These are phyloP conservation scores for Agrilus planipennis DNA, from an alignment of 1,140 invertebrate genomes.

Conservation along the genomic window DNA sequence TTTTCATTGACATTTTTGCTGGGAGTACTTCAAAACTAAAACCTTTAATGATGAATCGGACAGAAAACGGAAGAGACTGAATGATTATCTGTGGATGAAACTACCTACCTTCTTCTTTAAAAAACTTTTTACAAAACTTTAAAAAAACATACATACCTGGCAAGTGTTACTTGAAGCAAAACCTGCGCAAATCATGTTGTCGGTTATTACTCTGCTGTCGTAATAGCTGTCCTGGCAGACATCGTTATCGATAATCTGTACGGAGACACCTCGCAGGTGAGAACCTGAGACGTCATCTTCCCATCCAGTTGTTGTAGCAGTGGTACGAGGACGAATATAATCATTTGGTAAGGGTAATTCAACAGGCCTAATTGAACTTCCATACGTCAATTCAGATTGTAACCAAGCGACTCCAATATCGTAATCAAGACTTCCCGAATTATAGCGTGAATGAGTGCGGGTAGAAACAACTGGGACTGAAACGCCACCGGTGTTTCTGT, in stretches of 20 bases:
- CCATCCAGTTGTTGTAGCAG: slow-evolving; percentile 20
- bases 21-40: no score
- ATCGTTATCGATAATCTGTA: slow-evolving; percentile 21
- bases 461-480: slow-evolving; percentile 22
- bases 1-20: no score
- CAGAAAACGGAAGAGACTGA: no score
- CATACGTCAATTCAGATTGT: slow-evolving; percentile 6
- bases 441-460: slow-evolving; percentile 27
- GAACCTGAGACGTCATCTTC: slow-evolving; percentile 16
- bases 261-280: slow-evolving; percentile 15
- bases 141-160: slow-evolving; percentile 18
- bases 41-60: no score
- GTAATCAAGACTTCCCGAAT: slow-evolving; percentile 25
- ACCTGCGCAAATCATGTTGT: slow-evolving; percentile 36
- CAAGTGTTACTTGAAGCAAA: slow-evolving; percentile 26
- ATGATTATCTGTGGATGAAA: no score
- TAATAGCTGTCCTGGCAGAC: slow-evolving; percentile 20
- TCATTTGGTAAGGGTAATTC: slow-evolving; percentile 2
- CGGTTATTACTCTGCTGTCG: slow-evolving; percentile 7
- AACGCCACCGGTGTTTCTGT: slow-evolving; percentile 15
- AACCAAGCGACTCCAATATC: slow-evolving; percentile 29
- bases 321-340: slow-evolving; percentile 1
- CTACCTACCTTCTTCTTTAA: no score
- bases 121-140: no score
- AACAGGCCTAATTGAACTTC: neutral